Evolutionary conservation across 1,140 invertebrate species (phyloP), one percentile per base, ranked within the genome.

Genomic region (Delia radicum): DNA sequence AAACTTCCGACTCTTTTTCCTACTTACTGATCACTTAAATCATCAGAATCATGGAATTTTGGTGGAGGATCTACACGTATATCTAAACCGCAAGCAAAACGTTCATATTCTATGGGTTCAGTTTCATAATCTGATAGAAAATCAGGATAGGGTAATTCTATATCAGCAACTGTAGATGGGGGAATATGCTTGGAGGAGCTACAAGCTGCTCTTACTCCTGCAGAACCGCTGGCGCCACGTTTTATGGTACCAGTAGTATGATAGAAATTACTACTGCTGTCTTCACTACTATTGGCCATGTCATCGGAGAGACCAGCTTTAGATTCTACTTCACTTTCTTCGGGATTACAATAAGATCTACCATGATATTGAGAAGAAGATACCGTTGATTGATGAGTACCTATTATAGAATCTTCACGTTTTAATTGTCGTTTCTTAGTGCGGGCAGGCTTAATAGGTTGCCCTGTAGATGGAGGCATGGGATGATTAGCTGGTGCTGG

Each of bases 31-130:
- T 85, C 83, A 74, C 84, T 85, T 3, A 83, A 69, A 55, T 84
- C 81, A 74, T 86, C 84, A 18, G 82, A 85, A 62, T 86, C 84
- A 46, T 84, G 79, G 61, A 86, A 86, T 61, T 82, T 85, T 26
- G 84, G 84, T 13, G 84, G 84, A 31, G 84, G 84, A 80, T 83
- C 84, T n/a, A 85, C 82, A 28, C 82, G 78, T 75, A 85, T 83
- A 48, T 83, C 82, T 71, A 86, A 77, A 0, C 83, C 84, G 69
- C 81, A 83, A 10, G 82, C 81, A 78, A 81, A 85, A 0, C 82
- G 83, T 74, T 85, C 84, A 62, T 84, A 84, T 74, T 85, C 83
- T 79, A 85, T 84, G 24, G 83, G 83, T 74, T 85, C 83, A 33
- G 78, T 79, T 55, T 86, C 85, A 73, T 83, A 85, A 74, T 86